A percentile compares a stretch with the other conserved stretches of the same genome.
phyloP scores from a whole-genome alignment of 1,140 invertebrate genomes.

The Euborellia annulipes region DNA sequence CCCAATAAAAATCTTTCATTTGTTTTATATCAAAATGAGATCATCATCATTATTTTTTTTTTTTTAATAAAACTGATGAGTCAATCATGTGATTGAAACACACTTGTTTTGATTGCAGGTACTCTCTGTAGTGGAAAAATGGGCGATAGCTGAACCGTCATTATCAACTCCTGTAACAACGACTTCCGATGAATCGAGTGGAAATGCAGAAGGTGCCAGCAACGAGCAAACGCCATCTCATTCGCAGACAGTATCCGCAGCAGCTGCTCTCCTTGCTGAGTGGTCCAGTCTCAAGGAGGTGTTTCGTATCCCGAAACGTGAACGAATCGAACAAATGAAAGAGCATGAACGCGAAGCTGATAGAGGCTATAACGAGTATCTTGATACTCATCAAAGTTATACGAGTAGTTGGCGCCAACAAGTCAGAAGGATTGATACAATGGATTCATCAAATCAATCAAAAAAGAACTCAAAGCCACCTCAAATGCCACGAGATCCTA shows the following conservation, averaged over 20 bases:
- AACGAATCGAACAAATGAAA: constrained; percentile 81
- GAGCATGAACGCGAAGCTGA: constrained; percentile 79
- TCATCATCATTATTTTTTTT: no score
- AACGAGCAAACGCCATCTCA: not conserved
- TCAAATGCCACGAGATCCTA: no score
- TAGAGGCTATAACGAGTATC: constrained; percentile 18
- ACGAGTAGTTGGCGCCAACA: not conserved
- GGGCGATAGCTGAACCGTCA: constrained; percentile 31
- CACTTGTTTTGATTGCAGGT: no score
- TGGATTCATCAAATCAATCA: no score
- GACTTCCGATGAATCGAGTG: not conserved
- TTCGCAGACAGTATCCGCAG: constrained; percentile 16
- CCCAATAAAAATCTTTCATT: no score
- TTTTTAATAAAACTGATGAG: no score
- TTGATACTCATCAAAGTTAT: no score
- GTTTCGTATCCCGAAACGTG: constrained; percentile 90
- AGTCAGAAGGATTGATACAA: not conserved
- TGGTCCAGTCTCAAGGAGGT: constrained; percentile 76
- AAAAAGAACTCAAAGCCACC: no score
- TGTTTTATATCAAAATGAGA: no score
- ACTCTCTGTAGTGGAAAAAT: constrained; percentile 64
- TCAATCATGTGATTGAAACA: not conserved
- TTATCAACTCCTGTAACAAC: not conserved
- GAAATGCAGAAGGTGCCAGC: not conserved
- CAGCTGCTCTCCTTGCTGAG: constrained; percentile 45